phyloP scores from a whole-genome alignment of 1,140 invertebrate species.

The Brachionus koreanus region DNA sequence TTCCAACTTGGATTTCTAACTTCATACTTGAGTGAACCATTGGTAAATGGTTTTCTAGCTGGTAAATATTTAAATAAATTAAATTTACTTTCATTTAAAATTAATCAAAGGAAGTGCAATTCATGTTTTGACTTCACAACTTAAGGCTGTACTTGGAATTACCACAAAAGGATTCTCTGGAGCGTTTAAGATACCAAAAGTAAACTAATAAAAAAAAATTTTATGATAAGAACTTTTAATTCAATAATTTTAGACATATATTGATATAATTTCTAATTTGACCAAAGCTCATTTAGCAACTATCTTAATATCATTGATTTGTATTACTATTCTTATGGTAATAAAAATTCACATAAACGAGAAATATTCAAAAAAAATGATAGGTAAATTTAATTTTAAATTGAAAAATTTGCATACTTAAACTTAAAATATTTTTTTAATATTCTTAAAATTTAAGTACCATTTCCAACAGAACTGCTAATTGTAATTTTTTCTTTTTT shows the following conservation, averaged over 20 bases:
- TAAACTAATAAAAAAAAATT: conserved; percentile 47
- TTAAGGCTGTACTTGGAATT: conserved; percentile 59
- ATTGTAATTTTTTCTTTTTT: conserved; percentile 49
- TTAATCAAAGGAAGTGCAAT: conserved; percentile 50
- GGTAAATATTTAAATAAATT: conserved; percentile 46
- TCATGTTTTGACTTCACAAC: conserved; percentile 60
- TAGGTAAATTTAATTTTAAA: not conserved
- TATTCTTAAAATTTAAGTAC: too few relatives aligned
- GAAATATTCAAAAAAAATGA: conserved; percentile 50
- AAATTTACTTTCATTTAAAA: not conserved
- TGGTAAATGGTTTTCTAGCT: conserved; percentile 60
- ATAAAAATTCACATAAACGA: conserved; percentile 56
- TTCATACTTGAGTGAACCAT: conserved; percentile 59
- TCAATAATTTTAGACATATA: not conserved
- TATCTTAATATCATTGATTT: conserved; percentile 50
- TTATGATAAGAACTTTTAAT: not conserved
- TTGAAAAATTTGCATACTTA: too few relatives aligned
- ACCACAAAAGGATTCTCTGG: conserved; percentile 49
- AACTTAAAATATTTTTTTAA: too few relatives aligned
- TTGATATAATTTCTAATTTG: not conserved
- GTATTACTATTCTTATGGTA: conserved; percentile 52
- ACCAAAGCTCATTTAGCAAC: conserved; percentile 40
- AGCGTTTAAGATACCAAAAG: conserved; percentile 57
- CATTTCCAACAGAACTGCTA: conserved; percentile 57
- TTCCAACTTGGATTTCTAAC: conserved; percentile 59